Conservation (phyloP, 2,888 invertebrate species). For the Malthinus flaveolus region DNA sequence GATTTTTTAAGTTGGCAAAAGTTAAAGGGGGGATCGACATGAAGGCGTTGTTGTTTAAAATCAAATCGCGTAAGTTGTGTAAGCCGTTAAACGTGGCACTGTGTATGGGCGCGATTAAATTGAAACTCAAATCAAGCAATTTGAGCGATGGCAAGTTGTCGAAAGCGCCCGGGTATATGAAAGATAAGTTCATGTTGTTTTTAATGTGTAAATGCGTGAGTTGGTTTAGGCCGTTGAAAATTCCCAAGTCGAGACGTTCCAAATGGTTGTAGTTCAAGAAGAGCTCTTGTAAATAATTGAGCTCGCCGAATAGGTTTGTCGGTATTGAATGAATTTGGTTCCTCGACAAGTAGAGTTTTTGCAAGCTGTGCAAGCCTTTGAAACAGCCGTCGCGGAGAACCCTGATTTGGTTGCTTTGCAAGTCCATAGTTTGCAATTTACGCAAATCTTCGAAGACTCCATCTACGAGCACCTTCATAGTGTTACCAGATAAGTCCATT, state of each 20-base stretch:
- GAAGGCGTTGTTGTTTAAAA: slow-evolving; percentile 20
- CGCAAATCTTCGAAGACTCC: slow-evolving; percentile 22
- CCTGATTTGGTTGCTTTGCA: slow-evolving; percentile 12
- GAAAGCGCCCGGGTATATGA: slow-evolving; percentile 9
- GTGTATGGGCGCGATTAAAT: slow-evolving; percentile 11
- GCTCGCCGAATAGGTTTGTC: neutral
- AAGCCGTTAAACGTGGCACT: slow-evolving; percentile 12
- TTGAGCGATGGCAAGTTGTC: slow-evolving; percentile 10
- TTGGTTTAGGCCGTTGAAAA: slow-evolving; percentile 9
- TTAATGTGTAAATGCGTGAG: slow-evolving; percentile 13
- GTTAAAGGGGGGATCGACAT: slow-evolving; percentile 2
- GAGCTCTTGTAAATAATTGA: slow-evolving; percentile 8
- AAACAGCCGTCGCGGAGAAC: slow-evolving; percentile 9
- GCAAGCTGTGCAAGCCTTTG: slow-evolving; percentile 10
- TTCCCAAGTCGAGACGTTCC: slow-evolving; percentile 2
- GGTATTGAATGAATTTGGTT: slow-evolving; percentile 10
- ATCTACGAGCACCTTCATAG: slow-evolving; percentile 8
- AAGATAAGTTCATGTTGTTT: slow-evolving; percentile 12
- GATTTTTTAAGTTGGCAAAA: slow-evolving; percentile 7
- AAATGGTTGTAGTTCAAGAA: slow-evolving; percentile 19
- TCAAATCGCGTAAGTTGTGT: slow-evolving; percentile 3
- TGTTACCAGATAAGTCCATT: slow-evolving; percentile 16
- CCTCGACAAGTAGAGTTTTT: slow-evolving; percentile 14
- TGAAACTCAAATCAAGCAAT: slow-evolving; percentile 18
- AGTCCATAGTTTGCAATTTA: slow-evolving; percentile 12